phyloP scores from a whole-genome alignment of 2,797 vertebrate genomes.

The Protosalanx chinensis region DNA sequence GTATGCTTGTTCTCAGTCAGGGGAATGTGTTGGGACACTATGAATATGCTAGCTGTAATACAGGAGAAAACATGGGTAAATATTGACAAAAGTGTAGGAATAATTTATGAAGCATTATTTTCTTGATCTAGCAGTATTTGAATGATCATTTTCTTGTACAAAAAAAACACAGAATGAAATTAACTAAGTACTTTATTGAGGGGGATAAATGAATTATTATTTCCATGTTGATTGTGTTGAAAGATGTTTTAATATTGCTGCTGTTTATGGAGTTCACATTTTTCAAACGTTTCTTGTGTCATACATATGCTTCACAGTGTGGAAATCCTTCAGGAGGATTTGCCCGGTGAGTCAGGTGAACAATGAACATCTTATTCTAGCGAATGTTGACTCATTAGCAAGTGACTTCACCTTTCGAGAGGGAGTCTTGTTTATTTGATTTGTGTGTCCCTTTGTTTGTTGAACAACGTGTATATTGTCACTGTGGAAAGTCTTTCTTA shows the following conservation, averaged over 20 bases:
- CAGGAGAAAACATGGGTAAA: constrained; percentile 26
- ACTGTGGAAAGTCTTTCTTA: not conserved
- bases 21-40: constrained; percentile 18
- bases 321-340: constrained; percentile 1
- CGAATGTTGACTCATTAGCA: not conserved
- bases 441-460: not conserved
- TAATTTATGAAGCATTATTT: constrained; percentile 57
- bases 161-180: constrained; percentile 23
- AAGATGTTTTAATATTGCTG: constrained; percentile 13
- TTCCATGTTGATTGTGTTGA: constrained; percentile 28
- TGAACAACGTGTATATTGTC: not conserved
- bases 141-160: constrained; percentile 45
- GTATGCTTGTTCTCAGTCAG: constrained; percentile 31
- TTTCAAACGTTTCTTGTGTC: constrained; percentile 25
- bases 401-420: not conserved
- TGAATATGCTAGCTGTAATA: constrained; percentile 44
- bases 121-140: constrained; percentile 50
- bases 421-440: not conserved
- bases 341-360: not conserved
- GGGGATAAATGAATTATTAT: constrained; percentile 29
- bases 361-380: not conserved
- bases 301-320: constrained; percentile 7
- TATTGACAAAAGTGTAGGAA: constrained; percentile 38
- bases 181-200: constrained; percentile 29
- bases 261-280: constrained; percentile 42